phyloP scores from a whole-genome alignment of 2,113 vertebrate genomes.

The Laticauda colubrina region DNA sequence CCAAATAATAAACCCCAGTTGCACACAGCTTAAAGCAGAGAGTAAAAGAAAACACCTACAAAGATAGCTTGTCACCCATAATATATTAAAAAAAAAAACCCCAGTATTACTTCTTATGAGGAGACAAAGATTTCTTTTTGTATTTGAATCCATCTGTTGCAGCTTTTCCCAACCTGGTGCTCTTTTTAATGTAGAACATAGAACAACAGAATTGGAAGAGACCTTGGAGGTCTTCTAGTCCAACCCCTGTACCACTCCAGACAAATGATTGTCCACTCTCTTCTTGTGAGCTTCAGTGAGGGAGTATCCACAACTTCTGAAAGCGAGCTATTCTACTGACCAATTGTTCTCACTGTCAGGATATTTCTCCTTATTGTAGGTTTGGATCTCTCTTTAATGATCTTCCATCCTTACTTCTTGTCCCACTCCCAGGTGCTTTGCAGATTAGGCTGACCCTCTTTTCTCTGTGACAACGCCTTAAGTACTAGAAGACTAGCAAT shows the following conservation, averaged over 20 bases:
- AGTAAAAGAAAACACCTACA: not conserved
- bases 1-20: conserved; percentile 51
- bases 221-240: not conserved
- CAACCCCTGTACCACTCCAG: not conserved
- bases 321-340: not conserved
- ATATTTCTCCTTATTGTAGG: not conserved
- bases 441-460: not conserved
- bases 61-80: not conserved
- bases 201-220: not conserved
- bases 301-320: not conserved
- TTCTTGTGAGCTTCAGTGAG: not conserved
- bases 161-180: not conserved
- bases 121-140: not conserved
- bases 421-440: not conserved
- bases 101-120: not conserved
- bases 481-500: no score
- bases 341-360: not conserved
- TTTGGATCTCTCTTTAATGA: not conserved
- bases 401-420: not conserved
- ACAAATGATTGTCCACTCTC: not conserved
- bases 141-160: not conserved
- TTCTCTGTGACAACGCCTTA: not conserved
- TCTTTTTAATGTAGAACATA: not conserved
- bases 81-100: not conserved
- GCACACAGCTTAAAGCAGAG: not conserved